Evolutionary conservation across 37 sponge, comb jelly and placozoan species (phyloP).

Genomic region (Beroe ovata): DNA sequence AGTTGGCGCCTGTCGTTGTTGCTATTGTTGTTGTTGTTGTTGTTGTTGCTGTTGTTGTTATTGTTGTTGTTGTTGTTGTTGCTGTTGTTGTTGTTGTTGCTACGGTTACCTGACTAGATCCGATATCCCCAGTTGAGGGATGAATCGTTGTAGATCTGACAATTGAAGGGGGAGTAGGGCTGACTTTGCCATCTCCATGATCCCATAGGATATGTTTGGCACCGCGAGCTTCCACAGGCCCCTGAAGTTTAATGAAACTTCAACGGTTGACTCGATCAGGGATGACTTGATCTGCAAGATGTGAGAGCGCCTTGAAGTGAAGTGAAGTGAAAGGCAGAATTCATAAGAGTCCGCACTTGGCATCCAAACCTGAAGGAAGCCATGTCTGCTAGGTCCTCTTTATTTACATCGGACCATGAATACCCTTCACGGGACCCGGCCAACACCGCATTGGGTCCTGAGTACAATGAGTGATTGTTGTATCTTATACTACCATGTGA

Average conservation of each 20-base stretch:
- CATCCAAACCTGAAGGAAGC: slow-evolving; percentile 72
- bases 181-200: slow-evolving; percentile 75
- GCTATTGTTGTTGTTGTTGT: too few species aligned
- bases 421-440: slow-evolving; percentile 95
- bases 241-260: too few species aligned
- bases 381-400: slow-evolving; percentile 76
- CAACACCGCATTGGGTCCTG: slow-evolving; percentile 89
- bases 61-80: too few species aligned
- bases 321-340: not conserved
- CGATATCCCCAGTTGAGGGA: slow-evolving; percentile 74
- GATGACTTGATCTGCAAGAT: too few species aligned
- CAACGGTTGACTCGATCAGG: too few species aligned
- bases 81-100: too few species aligned
- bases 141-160: slow-evolving; percentile 74
- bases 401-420: slow-evolving; percentile 72
- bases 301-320: too few species aligned
- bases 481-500: too few species aligned
- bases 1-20: too few species aligned
- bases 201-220: slow-evolving; percentile 76
- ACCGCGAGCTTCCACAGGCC: slow-evolving; percentile 80
- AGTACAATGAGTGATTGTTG: too few species aligned
- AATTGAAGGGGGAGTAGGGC: slow-evolving; percentile 72
- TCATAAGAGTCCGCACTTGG: not conserved
- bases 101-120: slow-evolving; percentile 76
- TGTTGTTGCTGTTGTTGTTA: too few species aligned